Evolutionary conservation across 2,888 invertebrate genomes (phyloP), one percentile per base, ranked within the genome.

Genomic region (Geotrupes spiniger): DNA sequence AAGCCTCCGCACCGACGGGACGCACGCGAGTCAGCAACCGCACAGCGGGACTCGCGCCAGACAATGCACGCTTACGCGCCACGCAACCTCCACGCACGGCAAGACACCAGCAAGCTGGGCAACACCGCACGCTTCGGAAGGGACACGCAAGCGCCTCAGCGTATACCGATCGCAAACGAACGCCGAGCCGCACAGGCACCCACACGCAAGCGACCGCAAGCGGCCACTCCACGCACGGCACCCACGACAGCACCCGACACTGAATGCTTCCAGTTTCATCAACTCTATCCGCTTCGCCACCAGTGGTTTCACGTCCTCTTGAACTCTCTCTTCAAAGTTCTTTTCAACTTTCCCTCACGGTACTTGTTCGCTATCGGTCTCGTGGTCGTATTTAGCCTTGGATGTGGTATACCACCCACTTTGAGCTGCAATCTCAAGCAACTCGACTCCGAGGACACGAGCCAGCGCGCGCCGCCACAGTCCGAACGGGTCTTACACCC

Each of bases 71-170:
- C 36, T 5, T 10, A 36, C 25, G 21, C 25, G 39, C 25, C 25
- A 8, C 8, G 27, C 9, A 6, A 26, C 6, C 27, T 26, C 9
- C 9, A 26, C 27, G 27, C 6, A 6, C 9, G 10, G 36, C 36
- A 11, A 36, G n/a, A 6, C 36, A 45, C 45, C 45, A 82, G 79
- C 79, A 80, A 80, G 79, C 79, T 81, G 74, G 74, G 74, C 72
- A 70, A 74, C 72, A 70, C 69, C 71, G 74, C 72, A 63, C 70
- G 72, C 73, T 74, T 73, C 70, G 74, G 71, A 66, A 71, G 66
- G 68, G 69, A 67, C 74, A 74, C 76, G 74, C 76, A 73, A 71
- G 72, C 75, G 79, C 80, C 40, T 80, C 78, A 66, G 74, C 74
- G 79, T 81, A 67, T 76, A 75, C 65, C 69, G 65, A 67, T 64